These are phyloP conservation scores for Formica aserva DNA, from an alignment of 2,888 invertebrate species.

Conservation along the genomic window DNA sequence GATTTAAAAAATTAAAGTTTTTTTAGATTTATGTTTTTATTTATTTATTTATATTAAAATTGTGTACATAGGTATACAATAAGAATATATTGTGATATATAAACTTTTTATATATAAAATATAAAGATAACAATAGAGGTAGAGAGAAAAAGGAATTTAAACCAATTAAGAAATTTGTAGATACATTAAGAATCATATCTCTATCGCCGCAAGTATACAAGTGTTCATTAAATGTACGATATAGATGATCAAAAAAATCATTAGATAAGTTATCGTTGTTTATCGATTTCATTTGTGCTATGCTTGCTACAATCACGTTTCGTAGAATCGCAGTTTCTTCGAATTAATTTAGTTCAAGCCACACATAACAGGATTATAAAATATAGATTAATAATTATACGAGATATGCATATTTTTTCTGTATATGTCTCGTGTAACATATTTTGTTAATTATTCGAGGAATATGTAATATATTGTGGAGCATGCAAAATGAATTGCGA, in stretches of 20 bases:
- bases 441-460: constrained; percentile 6
- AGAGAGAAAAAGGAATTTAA: neutral
- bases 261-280: constrained; percentile 50
- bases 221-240: neutral
- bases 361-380: neutral
- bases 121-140: neutral
- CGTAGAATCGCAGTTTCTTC: constrained; percentile 12
- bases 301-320: constrained; percentile 9
- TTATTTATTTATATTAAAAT: neutral
- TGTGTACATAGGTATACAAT: neutral
- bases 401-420: neutral
- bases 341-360: neutral
- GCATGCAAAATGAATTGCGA: neutral
- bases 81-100: neutral
- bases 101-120: neutral
- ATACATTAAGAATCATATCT: constrained; percentile 7
- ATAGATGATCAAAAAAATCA: constrained; percentile 18
- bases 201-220: neutral
- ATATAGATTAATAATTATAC: neutral
- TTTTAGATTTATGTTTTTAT: neutral
- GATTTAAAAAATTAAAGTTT: neutral
- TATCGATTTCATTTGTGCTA: constrained; percentile 39
- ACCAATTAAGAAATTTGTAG: neutral
- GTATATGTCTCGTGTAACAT: neutral
- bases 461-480: neutral